Evolutionary conservation across 2,113 vertebrate genomes (phyloP).

Genomic region (Synchiropus splendidus): DNA sequence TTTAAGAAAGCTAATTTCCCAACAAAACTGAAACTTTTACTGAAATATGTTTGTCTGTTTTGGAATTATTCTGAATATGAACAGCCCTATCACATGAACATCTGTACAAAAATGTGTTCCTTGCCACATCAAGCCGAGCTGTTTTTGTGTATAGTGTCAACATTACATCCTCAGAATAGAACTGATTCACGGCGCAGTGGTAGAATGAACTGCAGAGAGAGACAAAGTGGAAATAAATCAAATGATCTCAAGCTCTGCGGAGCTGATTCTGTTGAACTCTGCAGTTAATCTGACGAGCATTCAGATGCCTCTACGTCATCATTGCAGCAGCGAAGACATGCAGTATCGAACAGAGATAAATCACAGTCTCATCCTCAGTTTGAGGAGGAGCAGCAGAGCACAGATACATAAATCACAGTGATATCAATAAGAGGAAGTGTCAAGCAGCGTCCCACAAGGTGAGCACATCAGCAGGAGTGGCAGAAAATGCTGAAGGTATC

Average conservation of each 20-base stretch:
- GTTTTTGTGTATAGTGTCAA: no score
- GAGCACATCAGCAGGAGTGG: constrained; percentile 27
- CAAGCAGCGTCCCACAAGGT: constrained; percentile 34
- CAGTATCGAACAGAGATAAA: constrained; percentile 40
- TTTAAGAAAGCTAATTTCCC: no score
- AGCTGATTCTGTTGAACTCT: constrained; percentile 1
- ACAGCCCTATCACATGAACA: no score
- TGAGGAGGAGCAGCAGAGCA: constrained; percentile 38
- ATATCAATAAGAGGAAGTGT: constrained; percentile 62
- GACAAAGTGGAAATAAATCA: no score
- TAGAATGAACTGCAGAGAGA: no score
- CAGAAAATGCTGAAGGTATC: constrained; percentile 44
- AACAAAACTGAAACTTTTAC: no score
- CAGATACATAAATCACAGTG: constrained; percentile 55
- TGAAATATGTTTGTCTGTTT: no score
- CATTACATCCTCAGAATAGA: no score
- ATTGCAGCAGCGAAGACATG: constrained; percentile 21
- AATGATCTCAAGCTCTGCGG: constrained; percentile 2
- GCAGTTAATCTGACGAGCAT: not conserved
- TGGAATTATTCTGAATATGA: no score
- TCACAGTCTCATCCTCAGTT: constrained; percentile 42
- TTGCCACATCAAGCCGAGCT: no score
- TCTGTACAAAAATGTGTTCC: no score
- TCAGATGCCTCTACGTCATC: constrained; percentile 19
- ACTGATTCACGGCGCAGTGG: no score